phyloP scores from a whole-genome alignment of 2,797 vertebrate species.

The Acipenser oxyrinchus region DNA sequence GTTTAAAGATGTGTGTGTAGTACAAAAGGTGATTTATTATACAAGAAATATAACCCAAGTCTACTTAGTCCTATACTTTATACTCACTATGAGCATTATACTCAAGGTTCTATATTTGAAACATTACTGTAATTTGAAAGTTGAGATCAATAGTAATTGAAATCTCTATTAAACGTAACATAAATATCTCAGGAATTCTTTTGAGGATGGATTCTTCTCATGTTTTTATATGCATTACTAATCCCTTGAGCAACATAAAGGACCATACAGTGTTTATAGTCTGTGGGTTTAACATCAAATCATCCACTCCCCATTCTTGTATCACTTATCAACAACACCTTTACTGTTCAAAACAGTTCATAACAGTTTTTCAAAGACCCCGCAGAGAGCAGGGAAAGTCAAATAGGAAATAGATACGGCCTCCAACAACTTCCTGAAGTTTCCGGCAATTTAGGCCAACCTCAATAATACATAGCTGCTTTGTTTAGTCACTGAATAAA shows the following conservation, averaged over 20 bases:
- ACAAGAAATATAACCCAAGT: too few relatives aligned
- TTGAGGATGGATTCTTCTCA: conserved; percentile 28
- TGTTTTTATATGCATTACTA: conserved; percentile 38
- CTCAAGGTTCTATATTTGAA: too few relatives aligned
- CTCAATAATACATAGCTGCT: too few relatives aligned
- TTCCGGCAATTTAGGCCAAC: conserved; percentile 44
- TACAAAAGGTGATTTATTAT: too few relatives aligned
- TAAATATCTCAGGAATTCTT: conserved; percentile 30
- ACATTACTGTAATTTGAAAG: too few relatives aligned
- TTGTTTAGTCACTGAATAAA: too few relatives aligned
- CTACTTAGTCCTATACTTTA: too few relatives aligned
- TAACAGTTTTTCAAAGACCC: conserved; percentile 42
- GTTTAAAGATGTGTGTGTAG: too few relatives aligned
- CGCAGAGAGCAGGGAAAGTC: conserved; percentile 41
- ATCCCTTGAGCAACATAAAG: conserved; percentile 27
- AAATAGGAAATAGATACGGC: conserved; percentile 69
- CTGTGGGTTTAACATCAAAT: conserved; percentile 23
- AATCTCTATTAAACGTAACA: conserved; percentile 28
- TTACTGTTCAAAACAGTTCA: conserved; percentile 33
- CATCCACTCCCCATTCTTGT: conserved; percentile 19
- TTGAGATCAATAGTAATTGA: too few relatives aligned
- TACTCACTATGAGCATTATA: too few relatives aligned
- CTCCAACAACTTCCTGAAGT: conserved; percentile 75
- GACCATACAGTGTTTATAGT: conserved; percentile 24
- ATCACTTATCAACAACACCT: conserved; percentile 35